phyloP scores from a whole-genome alignment of 2,797 vertebrate genomes.

The Menidia menidia region DNA sequence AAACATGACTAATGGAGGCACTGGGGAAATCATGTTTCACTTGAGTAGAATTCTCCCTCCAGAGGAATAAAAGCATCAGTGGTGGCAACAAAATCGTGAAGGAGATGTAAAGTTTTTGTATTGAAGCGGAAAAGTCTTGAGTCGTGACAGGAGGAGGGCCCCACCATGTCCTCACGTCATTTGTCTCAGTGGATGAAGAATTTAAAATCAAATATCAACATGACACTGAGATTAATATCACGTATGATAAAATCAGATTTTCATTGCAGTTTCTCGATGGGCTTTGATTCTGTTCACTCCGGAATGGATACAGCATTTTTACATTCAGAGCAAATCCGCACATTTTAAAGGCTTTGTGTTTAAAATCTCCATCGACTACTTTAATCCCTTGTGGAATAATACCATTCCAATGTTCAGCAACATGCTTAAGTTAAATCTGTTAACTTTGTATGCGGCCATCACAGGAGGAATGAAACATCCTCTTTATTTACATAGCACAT shows the following conservation, averaged over 20 bases:
- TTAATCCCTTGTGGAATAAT: no score
- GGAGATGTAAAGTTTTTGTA: background rate
- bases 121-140: background rate
- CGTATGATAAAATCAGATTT: background rate
- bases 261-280: no score
- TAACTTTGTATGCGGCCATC: no score
- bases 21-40: background rate
- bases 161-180: background rate
- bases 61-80: background rate
- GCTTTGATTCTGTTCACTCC: no score
- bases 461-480: no score
- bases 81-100: background rate
- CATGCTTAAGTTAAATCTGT: no score
- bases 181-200: background rate
- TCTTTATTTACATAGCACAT: no score
- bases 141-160: background rate
- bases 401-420: no score
- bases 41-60: background rate
- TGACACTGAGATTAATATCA: background rate
- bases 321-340: background rate
- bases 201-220: background rate
- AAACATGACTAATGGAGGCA: slow-evolving; percentile 22
- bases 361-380: no score
- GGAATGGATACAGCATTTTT: no score
- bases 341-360: slow-evolving; percentile 1